phyloP scores from a whole-genome alignment of 1,140 invertebrate species.

The Liolophura sinensis region DNA sequence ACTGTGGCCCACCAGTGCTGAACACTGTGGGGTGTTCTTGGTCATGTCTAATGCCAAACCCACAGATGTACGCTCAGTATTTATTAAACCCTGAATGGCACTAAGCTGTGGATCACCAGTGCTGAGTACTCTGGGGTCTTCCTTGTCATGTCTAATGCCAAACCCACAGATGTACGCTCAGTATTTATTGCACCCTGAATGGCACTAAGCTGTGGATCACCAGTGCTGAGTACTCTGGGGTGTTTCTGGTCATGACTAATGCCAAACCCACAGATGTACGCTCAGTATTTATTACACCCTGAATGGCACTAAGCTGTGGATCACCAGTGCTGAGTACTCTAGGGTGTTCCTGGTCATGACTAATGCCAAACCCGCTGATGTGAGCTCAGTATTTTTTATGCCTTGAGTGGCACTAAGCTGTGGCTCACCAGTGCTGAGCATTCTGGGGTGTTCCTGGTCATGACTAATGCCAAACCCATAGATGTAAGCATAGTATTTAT shows the following conservation, averaged over 20 bases:
- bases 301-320: too few species aligned
- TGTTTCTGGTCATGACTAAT: slow-evolving; percentile 61
- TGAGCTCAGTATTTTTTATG: slow-evolving; percentile 26
- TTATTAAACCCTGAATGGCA: too few species aligned
- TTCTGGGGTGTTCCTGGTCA: slow-evolving; percentile 67
- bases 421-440: slow-evolving; percentile 96
- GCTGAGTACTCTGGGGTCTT: slow-evolving; percentile 28
- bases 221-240: slow-evolving; percentile 84
- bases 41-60: slow-evolving; percentile 58
- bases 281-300: too few species aligned
- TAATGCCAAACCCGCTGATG: too few species aligned
- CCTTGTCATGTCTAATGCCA: slow-evolving; percentile 26
- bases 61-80: slow-evolving; percentile 31
- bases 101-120: too few species aligned
- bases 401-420: slow-evolving; percentile 63
- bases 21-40: slow-evolving; percentile 72
- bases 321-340: too few species aligned
- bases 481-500: slow-evolving; percentile 27
- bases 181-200: slow-evolving; percentile 57
- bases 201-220: slow-evolving; percentile 84
- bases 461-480: slow-evolving; percentile 56
- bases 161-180: too few species aligned
- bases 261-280: slow-evolving; percentile 48
- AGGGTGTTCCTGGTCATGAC: slow-evolving; percentile 44
- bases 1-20: slow-evolving; percentile 92